Evolutionary conservation across 2,797 vertebrate genomes (phyloP), one percentile per base, ranked within the genome.

Genomic region (Todus mexicanus): DNA sequence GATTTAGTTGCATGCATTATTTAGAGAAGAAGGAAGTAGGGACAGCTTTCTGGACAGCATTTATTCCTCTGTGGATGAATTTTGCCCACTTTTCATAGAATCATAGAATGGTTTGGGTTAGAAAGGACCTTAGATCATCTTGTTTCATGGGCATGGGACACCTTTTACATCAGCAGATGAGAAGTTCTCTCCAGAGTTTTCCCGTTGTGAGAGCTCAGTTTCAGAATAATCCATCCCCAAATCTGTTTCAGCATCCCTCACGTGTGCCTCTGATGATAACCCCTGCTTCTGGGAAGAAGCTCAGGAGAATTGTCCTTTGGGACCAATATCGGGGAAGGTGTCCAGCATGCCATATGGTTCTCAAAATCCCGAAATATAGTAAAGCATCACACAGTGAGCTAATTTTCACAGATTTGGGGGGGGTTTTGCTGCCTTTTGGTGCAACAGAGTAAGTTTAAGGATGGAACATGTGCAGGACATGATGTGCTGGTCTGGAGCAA

Each of bases 381-480:
- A 61, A 61, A 51, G 9, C 13, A 21, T 14, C 22, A 35, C 8
- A 8, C 15, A 18, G 21, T 29, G 31, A 70, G 12, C 6, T 71
- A 7, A 48, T 60, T 82, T 86, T 59, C n/a, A 17, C 13, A 40
- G 19, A 6, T 0, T 9, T 65, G 17, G 51, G 29, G 16, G 23
- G 10, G 42, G 22, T 63, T 85, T 64, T 38, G 1, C 20, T 59
- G n/a, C 18, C 31, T 77, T 66, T 20, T 16, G 6, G 26, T 31
- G 43, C 31, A 22, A 29, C 48, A 71, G 48, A 53, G 31, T 42
- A 69, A 60, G 53, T 83, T 40, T 27, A 31, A 45, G 33, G 48
- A 13, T 1, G 21, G 51, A 71, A 50, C 8, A 11, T 0, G 0
- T 51, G 33, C 27, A 66, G 68, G 37, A 59, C 47, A 17, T 3